Base-by-base conservation (phyloP, 2,888 invertebrate genomes). In the Amphipyra berbera region DNA sequence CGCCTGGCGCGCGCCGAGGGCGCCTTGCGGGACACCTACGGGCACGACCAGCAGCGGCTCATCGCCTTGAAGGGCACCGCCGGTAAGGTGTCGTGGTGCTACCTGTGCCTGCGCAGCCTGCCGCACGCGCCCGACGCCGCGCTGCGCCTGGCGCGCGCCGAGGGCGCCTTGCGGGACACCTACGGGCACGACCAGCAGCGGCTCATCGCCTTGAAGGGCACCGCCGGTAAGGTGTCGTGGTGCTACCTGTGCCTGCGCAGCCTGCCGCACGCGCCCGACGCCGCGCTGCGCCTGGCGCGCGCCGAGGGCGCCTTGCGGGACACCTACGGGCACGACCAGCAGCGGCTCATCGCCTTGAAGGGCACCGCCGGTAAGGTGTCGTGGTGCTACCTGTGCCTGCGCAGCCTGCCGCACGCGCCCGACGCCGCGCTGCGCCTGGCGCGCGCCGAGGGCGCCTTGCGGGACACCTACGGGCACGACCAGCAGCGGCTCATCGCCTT, bases 61-160 rank as follows among this genome's bases (percentile, higher is more conserved):
- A 83, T 89, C 10, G 92, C 90, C 0, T 57, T 94, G 12, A 92
- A 93, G 71, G 94, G 93, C 0, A 90, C 79, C 7, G 89, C 87
- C 0, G 93, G 94, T 94, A 6, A 80, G 79, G 97, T 98, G 70
- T 97, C 97, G n/a, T 98, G 98, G 98, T 97, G 98, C 88, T 98
- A 98, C 92, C 95, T 98, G 54, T 96, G 97, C 81, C 95, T 98
- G 27, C 96, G 96, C 87, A 96, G 96, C 84, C 95, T 98, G 40
- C 94, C 96, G 0, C 81, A 89, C 0, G 92, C 93, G 1, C 45
- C 66, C 0, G 97, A 98, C 89, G 98, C 97, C 0, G 96, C 96
- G 41, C 90, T 95, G 6, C 93, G 98, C 10, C 91, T 98, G 45
- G 90, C 91, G 12, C 90, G 95, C 14, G 97, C 98, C 63, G 97